Evolutionary conservation across 2,797 vertebrate genomes (phyloP).

Genomic region (Acrossocheilus fasciatus): DNA sequence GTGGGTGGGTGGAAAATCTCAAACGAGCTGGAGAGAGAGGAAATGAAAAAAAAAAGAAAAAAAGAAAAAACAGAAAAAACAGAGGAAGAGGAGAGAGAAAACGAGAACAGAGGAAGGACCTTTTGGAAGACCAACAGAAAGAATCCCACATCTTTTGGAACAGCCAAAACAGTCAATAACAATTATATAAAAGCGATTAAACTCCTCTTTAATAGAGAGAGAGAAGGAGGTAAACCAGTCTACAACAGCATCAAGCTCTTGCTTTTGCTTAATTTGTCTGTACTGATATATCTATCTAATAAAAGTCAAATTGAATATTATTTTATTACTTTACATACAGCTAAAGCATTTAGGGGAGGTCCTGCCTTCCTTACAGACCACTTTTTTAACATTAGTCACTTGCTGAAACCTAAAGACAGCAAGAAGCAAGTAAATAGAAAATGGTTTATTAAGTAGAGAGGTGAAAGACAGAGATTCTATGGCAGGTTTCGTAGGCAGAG

Average conservation of each 20-base stretch:
- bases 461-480: conserved; percentile 27
- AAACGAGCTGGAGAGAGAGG: conserved; percentile 11
- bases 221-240: not conserved
- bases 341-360: not conserved
- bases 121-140: conserved; percentile 44
- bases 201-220: conserved; percentile 32
- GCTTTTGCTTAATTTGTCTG: not conserved
- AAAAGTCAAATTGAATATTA: not conserved
- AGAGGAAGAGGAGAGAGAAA: not conserved
- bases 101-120: conserved; percentile 33
- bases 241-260: not conserved
- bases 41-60: not conserved
- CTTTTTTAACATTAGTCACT: not conserved
- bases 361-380: not conserved
- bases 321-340: not conserved
- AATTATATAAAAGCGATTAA: conserved; percentile 48
- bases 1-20: conserved; percentile 58
- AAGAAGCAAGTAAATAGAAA: conserved; percentile 10
- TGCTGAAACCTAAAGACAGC: not conserved
- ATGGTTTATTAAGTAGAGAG: conserved; percentile 18
- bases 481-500: conserved; percentile 34
- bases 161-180: conserved; percentile 37
- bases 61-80: not conserved
- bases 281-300: not conserved
- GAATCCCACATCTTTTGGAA: conserved; percentile 64